Conservation (phyloP, 2,888 invertebrate genomes). For the Nemurella pictetii region DNA sequence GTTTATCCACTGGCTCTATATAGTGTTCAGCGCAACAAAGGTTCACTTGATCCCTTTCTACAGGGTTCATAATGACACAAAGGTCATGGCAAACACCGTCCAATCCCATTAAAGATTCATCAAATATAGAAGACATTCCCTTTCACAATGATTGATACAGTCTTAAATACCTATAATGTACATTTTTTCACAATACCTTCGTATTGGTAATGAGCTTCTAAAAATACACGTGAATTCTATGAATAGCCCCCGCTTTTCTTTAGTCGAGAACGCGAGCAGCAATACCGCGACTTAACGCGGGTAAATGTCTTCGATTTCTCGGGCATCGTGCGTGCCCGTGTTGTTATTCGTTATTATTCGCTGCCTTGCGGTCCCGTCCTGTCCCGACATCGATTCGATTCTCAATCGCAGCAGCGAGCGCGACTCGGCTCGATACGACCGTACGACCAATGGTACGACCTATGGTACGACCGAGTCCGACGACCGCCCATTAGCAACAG, state of each 20-base stretch:
- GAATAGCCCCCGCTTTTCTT: not conserved
- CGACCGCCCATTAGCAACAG: not conserved
- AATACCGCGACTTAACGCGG: not conserved
- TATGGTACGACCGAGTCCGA: too few species aligned
- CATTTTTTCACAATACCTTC: not conserved
- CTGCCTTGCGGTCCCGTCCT: too few species aligned
- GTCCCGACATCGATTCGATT: not conserved
- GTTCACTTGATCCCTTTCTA: not conserved
- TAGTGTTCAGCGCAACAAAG: not conserved
- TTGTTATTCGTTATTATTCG: not conserved
- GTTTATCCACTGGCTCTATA: too few species aligned
- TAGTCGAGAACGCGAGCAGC: not conserved
- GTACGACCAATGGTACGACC: too few species aligned
- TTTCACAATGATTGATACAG: constrained; percentile 10
- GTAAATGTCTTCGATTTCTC: not conserved
- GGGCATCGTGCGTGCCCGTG: not conserved
- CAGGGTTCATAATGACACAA: not conserved
- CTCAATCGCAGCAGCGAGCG: not conserved
- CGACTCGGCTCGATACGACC: too few species aligned
- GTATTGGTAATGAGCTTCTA: not conserved
- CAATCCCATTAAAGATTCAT: not conserved
- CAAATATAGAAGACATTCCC: not conserved
- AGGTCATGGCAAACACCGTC: not conserved
- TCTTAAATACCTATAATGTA: not conserved
- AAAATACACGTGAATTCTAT: not conserved